Conservation (phyloP, 92 coral and sea anemone genomes). For the Montipora capitata region DNA sequence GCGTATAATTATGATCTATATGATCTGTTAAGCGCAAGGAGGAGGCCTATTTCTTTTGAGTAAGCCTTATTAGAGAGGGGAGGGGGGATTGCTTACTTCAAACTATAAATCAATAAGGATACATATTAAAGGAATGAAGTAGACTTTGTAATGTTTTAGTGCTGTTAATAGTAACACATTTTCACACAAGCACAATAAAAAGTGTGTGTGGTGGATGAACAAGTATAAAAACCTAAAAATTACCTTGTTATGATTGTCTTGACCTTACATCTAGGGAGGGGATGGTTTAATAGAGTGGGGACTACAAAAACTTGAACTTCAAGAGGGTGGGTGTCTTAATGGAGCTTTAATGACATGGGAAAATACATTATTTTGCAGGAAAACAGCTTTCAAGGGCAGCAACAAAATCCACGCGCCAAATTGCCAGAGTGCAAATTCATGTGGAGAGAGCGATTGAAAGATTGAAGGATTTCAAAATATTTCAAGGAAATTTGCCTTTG, state of each 20-base stretch:
- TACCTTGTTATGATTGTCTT: not conserved
- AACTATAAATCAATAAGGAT: too few species aligned
- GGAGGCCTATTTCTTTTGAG: too few species aligned
- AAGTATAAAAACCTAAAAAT: not conserved
- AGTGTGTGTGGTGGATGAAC: not conserved
- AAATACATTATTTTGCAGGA: conserved; percentile 22
- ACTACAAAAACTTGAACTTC: conserved; percentile 7
- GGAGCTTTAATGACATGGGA: conserved; percentile 17
- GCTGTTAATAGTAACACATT: not conserved
- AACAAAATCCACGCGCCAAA: conserved; percentile 61
- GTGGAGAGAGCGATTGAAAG: conserved; percentile 73
- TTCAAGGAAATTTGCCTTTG: conserved; percentile 70
- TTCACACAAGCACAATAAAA: not conserved
- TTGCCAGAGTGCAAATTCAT: conserved; percentile 77
- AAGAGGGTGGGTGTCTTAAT: conserved; percentile 32
- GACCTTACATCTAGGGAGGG: not conserved
- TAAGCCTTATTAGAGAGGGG: too few species aligned
- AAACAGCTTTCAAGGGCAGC: conserved; percentile 75
- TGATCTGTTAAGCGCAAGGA: too few species aligned
- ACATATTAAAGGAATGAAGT: too few species aligned
- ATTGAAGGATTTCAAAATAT: conserved; percentile 70
- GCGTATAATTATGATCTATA: too few species aligned
- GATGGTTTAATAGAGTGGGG: conserved; percentile 2
- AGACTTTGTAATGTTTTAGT: too few species aligned
- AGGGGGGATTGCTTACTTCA: too few species aligned